Base-by-base conservation (phyloP, 1,140 invertebrate genomes). In the Nylanderia fulva region DNA sequence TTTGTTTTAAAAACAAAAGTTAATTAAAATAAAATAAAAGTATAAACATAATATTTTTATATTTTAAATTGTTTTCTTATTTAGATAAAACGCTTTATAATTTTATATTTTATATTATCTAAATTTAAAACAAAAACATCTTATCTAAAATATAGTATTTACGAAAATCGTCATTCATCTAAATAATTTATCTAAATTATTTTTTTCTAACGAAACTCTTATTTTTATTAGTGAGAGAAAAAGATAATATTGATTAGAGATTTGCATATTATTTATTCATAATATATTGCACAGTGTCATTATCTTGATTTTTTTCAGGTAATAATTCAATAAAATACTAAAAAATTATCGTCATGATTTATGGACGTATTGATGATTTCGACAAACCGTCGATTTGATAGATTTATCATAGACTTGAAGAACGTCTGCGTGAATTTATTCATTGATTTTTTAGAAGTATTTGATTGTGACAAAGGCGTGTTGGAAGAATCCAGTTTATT, bases 381-480 rank as follows among this genome's bases (percentile, higher is more conserved):
- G 11, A 86, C 11, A 24, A 80, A 86, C n/a, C 88, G 85, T 9
- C 71, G 64, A 56, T 91, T 71, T 3, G 85, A 83, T 3, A 90
- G 11, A 61, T 88, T 88, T 63, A 84, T 86, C 79, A 90, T 84
- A 45, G 71, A 87, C 60, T 91, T 87, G 66, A 87, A 84, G 54
- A 88, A 91, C 8, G 90, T 90, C 29, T 90, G 86, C 4, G 75
- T 58, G 24, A 85, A 90, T 72, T 90, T 88, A 36, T 83, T 27
- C 29, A 2, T 58, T 11, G 15, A 48, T 18, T 52, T 52, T 80
- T 80, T 29, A 72, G 52, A n/a, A 1, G 4, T 15, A 58, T 56
- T 15, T 11, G 42, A 60, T 66, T 60, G 36, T 11, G 9, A 1
- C 15, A 48, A 48, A 18, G 5, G 29, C 18, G 33, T 11, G 21